Conservation (phyloP, 2,797 vertebrate genomes). For the Crocodylus rhombifer region DNA sequence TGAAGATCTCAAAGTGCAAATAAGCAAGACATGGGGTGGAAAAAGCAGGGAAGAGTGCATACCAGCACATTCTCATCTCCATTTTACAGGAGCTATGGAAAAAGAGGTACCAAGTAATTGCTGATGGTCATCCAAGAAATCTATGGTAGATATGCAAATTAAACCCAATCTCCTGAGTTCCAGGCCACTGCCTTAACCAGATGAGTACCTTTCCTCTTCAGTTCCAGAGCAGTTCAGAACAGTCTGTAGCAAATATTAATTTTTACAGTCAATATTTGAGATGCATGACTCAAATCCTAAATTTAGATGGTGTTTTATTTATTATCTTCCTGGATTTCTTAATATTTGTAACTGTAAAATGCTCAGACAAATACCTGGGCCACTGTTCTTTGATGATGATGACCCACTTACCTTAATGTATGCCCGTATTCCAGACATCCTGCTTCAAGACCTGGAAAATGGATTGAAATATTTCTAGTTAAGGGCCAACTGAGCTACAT, state of each 20-base stretch:
- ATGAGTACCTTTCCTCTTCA: background rate
- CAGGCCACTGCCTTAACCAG: background rate
- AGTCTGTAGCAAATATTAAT: background rate
- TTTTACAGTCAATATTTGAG: background rate
- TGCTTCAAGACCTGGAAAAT: background rate
- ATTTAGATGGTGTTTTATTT: background rate
- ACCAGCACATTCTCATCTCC: too few relatives aligned
- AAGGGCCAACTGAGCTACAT: background rate
- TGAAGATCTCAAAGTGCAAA: background rate
- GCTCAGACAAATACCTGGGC: background rate
- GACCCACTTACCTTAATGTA: background rate
- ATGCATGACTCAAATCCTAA: background rate
- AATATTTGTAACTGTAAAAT: background rate
- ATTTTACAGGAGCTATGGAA: background rate
- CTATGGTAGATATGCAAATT: background rate
- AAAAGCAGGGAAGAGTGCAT: too few relatives aligned
- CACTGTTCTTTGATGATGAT: background rate
- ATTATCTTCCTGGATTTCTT: too few relatives aligned
- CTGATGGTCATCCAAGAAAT: background rate
- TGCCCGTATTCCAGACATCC: background rate
- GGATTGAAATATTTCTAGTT: background rate
- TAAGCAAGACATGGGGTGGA: background rate
- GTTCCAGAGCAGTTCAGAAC: background rate
- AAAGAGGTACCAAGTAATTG: background rate
- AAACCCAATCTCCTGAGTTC: background rate